These are phyloP conservation scores for Phalacrocorax brasilianus DNA, from an alignment of 2,113 vertebrate genomes.

Conservation along the genomic window DNA sequence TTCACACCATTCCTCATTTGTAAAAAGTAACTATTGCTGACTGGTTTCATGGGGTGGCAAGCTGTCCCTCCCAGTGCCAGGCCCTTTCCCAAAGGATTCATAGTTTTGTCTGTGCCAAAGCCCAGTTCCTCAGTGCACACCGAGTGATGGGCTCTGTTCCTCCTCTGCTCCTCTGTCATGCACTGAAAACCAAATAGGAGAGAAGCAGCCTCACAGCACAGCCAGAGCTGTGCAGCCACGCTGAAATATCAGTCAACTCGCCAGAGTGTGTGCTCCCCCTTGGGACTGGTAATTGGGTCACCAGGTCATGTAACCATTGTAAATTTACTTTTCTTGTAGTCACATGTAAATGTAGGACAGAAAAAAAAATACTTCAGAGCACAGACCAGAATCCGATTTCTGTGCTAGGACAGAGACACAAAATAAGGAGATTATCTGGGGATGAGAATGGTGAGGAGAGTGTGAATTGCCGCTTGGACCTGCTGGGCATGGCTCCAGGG, in stretches of 20 bases:
- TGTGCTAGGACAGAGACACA: background rate
- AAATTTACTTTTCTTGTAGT: background rate
- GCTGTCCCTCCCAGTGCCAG: background rate
- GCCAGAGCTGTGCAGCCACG: background rate
- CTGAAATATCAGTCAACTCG: background rate
- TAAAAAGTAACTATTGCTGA: background rate
- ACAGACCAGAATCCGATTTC: background rate
- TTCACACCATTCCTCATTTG: background rate
- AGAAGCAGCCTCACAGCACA: background rate
- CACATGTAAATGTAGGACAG: background rate
- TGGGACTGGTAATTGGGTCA: conserved; percentile 7
- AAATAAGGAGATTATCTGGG: background rate
- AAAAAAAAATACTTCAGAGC: background rate
- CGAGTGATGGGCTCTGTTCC: background rate
- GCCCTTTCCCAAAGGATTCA: background rate
- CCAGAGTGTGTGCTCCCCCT: background rate
- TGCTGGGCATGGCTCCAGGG: background rate
- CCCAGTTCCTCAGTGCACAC: background rate
- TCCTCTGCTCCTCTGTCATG: rapidly evolving
- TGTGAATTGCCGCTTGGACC: background rate
- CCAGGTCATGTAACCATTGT: background rate
- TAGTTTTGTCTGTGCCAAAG: background rate
- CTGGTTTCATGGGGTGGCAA: rapidly evolving
- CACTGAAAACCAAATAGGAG: background rate
- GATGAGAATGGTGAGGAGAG: background rate